Base-by-base conservation (phyloP, 2,888 invertebrate genomes). In the Crematogaster levior region DNA sequence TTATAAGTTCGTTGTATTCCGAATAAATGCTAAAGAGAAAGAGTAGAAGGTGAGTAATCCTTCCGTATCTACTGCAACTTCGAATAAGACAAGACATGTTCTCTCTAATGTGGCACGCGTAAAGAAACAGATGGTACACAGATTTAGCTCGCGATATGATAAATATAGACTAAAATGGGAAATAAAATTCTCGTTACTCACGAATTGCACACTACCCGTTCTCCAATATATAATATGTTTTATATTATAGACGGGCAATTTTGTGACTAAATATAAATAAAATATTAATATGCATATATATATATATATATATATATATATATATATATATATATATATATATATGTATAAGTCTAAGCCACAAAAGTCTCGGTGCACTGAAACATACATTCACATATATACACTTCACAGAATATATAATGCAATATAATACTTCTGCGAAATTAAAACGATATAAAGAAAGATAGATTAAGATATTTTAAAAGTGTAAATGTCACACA, bases 131-230 rank as follows among this genome's bases (percentile, higher is more conserved):
- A 4, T 43, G 53, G 40, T 68, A 15, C 43, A 43, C 15, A 66
- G 66, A 66, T 77, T 21, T 43, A 21, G 18, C 21, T 66, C 34
- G 30, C 6, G 24, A 68, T 21, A 77, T 51, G 53, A 75, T 66
- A 77, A 68, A 68, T 68, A 56, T 18, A 68, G 12, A 10, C 18
- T 40, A 27, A n/a, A 53, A 34, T 3, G 10, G 51, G 27, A 24
- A 68, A 34, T 30, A 77, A 46, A 40, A 43, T 43, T 77, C 27
- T 63, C 34, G 34, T 46, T 68, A 43, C 24, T 68, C 9, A 18
- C 18, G 3, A 79, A 79, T 79, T 79, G 70, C 77, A 79, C 77
- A 12, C 24, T 79, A 43, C 43, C 56, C 70, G 12, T 24, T 27
- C 12, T 40, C 12, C 56, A 58, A 12, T 37, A 30, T 43, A 27